phyloP scores from a whole-genome alignment of 2,888 invertebrate species.

The Sialis fuliginosa region DNA sequence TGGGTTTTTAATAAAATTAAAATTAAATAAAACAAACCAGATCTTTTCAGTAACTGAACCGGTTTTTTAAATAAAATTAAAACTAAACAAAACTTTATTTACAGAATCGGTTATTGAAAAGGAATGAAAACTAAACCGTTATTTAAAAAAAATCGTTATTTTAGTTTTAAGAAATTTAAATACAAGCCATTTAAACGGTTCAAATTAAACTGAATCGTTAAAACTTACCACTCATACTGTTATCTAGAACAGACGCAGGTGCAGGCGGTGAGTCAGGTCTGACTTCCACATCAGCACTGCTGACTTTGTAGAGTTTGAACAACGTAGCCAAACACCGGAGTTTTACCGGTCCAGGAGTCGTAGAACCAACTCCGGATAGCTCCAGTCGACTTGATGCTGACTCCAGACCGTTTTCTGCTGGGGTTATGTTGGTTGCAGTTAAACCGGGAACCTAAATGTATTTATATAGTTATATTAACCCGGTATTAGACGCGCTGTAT shows the following conservation, averaged over 20 bases:
- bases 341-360: constrained; percentile 34
- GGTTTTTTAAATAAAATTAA: no score
- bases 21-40: no score
- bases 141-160: no score
- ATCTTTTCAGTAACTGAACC: no score
- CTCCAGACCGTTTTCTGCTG: constrained; percentile 37
- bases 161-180: no score
- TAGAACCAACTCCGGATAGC: constrained; percentile 31
- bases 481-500: not conserved
- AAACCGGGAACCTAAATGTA: constrained; percentile 36
- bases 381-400: constrained; percentile 39
- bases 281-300: constrained; percentile 38
- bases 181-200: not conserved
- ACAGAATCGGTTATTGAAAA: no score
- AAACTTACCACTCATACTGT: constrained; percentile 3
- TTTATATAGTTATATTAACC: constrained; percentile 6
- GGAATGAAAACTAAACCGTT: no score
- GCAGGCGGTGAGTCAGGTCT: constrained; percentile 40
- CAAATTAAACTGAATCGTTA: not conserved
- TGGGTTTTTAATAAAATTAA: no score
- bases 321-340: constrained; percentile 44
- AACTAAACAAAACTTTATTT: no score
- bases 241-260: constrained; percentile 39
- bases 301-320: constrained; percentile 39
- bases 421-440: constrained; percentile 35